These are phyloP conservation scores for Melanaphis sacchari DNA, from an alignment of 1,140 invertebrate species.

Conservation along the genomic window DNA sequence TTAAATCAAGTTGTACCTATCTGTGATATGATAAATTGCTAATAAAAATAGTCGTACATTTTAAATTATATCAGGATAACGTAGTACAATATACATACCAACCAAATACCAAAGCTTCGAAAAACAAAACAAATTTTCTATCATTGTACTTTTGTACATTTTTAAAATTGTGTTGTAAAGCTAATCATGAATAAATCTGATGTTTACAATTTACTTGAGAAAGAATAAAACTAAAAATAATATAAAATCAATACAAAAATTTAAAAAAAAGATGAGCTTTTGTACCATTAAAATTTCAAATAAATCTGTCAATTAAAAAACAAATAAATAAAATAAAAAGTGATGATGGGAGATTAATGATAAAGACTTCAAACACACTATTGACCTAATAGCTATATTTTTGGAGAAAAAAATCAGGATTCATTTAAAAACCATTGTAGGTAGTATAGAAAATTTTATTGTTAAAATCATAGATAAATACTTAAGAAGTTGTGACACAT, in stretches of 20 bases:
- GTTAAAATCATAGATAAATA: neutral
- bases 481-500: neutral
- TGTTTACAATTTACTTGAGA: neutral
- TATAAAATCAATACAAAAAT: neutral
- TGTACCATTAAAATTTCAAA: neutral
- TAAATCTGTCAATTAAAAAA: neutral
- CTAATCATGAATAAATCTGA: neutral
- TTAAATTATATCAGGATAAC: no score
- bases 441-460: neutral
- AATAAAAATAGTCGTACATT: no score
- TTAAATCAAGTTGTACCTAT: no score
- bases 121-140: no score
- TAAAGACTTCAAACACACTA: neutral
- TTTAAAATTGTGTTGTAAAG: neutral
- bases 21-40: no score
- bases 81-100: no score
- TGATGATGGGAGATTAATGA: neutral
- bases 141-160: no score
- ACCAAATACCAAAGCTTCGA: no score
- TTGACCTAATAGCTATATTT: neutral
- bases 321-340: neutral
- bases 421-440: neutral
- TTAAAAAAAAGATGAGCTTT: neutral
- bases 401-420: neutral
- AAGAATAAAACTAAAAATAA: neutral